Conservation (phyloP, 2,113 vertebrate species). For the Aleadryas rufinucha region DNA sequence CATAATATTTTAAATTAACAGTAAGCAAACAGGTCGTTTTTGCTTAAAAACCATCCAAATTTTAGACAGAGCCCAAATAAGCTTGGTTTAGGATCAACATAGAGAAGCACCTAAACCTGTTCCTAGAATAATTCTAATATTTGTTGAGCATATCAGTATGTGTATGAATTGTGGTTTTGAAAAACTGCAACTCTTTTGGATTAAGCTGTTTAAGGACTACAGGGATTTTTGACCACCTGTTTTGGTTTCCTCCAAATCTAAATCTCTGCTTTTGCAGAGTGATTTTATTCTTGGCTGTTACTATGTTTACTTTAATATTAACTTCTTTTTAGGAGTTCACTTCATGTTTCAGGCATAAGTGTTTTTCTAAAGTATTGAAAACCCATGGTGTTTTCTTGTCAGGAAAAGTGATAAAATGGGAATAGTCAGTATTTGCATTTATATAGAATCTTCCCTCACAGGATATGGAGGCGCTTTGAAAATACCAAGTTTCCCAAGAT, state of each 20-base stretch:
- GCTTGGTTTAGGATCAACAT: neutral
- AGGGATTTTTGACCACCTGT: neutral
- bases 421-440: neutral
- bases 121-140: neutral
- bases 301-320: neutral
- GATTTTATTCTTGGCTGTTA: neutral
- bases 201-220: neutral
- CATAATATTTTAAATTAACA: neutral
- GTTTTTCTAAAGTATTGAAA: neutral
- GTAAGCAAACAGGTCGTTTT: neutral
- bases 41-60: neutral
- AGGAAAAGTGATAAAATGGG: neutral
- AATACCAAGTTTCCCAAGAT: neutral
- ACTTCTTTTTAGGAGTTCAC: neutral
- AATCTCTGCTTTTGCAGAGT: neutral
- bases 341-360: neutral
- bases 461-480: neutral
- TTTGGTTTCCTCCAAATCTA: neutral
- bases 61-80: neutral
- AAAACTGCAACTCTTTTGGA: neutral
- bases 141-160: neutral
- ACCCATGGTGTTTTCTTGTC: neutral
- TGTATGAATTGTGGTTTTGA: neutral
- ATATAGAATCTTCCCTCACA: neutral
- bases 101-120: neutral